These are phyloP conservation scores for Eolophus roseicapilla DNA, from an alignment of 2,113 vertebrate species.

Conservation along the genomic window DNA sequence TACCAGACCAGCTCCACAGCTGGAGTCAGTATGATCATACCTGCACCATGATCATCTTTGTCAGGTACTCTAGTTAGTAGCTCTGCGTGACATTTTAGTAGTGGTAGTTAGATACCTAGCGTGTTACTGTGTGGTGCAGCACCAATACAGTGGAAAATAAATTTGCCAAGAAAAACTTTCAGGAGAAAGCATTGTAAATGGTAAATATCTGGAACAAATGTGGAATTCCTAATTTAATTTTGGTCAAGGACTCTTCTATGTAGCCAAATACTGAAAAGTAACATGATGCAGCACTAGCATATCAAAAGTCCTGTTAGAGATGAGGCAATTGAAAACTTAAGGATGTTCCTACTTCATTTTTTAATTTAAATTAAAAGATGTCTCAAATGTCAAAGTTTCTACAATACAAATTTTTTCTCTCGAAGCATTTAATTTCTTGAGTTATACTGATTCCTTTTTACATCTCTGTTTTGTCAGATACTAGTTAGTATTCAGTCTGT, in stretches of 20 bases:
- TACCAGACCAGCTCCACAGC: background rate
- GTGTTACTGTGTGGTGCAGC: background rate
- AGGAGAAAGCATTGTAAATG: background rate
- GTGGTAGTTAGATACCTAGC: background rate
- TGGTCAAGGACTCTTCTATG: background rate
- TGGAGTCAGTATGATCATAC: background rate
- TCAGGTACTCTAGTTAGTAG: background rate
- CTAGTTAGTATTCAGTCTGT: background rate
- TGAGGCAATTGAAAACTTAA: background rate
- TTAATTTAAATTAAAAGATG: background rate
- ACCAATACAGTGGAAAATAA: background rate
- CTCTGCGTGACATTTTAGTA: background rate
- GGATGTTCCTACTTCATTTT: background rate
- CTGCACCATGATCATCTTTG: background rate
- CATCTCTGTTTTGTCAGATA: background rate
- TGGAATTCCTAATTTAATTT: background rate
- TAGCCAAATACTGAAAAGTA: background rate
- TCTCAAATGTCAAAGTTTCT: background rate
- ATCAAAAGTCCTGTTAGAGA: background rate
- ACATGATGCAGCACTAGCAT: background rate
- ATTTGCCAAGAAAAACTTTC: background rate
- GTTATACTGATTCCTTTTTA: background rate
- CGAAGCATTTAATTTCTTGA: background rate
- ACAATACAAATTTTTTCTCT: background rate
- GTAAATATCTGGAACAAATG: background rate